Evolutionary conservation across 2,888 invertebrate genomes (phyloP), one percentile per base, ranked within the genome.

Genomic region (Nemoura dubitans): DNA sequence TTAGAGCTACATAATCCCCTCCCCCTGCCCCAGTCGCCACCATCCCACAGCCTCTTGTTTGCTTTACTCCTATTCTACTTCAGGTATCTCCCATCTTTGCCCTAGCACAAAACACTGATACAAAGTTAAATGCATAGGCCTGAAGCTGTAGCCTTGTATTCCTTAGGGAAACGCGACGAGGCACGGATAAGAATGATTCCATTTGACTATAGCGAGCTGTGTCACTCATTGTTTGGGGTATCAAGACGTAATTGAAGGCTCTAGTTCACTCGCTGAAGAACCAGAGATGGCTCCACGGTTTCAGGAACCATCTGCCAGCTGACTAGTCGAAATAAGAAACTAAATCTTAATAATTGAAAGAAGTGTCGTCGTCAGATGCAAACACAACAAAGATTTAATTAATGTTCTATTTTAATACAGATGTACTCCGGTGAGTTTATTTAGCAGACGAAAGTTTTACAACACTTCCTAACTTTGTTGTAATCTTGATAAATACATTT

Each of bases 1-100:
- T 78, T 78, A 78, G 26, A 26, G 28, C 59, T 78, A 78, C 78
- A n/a, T 27, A 26, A 78, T 78, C 78, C 78, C 28, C 78, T 26
- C 7, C 27, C 28, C 10, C 27, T 26, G 27, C 28, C 28, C 10
- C 27, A 2, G 27, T 14, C 28, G 78, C 78, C 78, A 14, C 27
- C 78, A 27, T 27, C 28, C 78, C 78, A 6, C 78, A 78, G 27
- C 30, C 30, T n/a, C n/a, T 81, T 29, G 29, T 30, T 81, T 81
- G 81, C 30, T 81, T 30, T 81, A 30, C 28, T 81, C 81, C 81
- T 5, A 21, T 30, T 81, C 30, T n/a, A 30, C 30, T 29, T 30
- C 81, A 81, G 81, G 29, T 81, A 81, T 78, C 78, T 78, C 3
- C 78, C 27, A 78, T 81, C 81, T 81, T 81, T n/a, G n/a, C 81